Percentiles rank a stretch among this genome's conserved stretches.
Evolutionary conservation across 2,113 vertebrate species (phyloP).

Genomic region (Petrocephalus zakoni): DNA sequence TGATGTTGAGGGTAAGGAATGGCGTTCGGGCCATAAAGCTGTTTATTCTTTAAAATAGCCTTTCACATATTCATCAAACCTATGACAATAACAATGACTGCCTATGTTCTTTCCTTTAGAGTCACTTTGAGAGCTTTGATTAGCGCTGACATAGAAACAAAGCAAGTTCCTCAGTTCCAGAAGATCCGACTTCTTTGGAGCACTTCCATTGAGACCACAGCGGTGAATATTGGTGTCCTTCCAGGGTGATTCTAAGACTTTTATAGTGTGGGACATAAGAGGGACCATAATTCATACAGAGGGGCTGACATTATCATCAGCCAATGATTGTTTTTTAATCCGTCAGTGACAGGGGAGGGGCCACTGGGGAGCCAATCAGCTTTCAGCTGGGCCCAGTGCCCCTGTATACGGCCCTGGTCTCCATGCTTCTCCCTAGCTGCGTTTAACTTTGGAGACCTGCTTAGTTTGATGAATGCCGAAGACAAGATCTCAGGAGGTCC

Average conservation of each 20-base stretch:
- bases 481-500: neutral
- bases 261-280: neutral
- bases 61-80: neutral
- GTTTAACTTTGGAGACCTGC: neutral
- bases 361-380: neutral
- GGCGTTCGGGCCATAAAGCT: neutral
- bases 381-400: neutral
- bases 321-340: neutral
- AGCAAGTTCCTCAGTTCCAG: neutral
- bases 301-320: neutral
- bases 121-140: neutral
- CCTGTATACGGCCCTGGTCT: neutral
- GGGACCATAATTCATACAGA: neutral
- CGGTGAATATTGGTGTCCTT: neutral
- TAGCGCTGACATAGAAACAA: neutral
- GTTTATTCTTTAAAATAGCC: neutral
- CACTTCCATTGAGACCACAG: neutral
- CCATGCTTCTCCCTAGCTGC: neutral
- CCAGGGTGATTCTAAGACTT: neutral
- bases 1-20: neutral
- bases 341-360: neutral
- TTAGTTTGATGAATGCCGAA: constrained; percentile 2
- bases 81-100: neutral
- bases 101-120: neutral
- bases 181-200: neutral